Evolutionary conservation across 2,113 vertebrate species (phyloP).

Genomic region (Oplegnathus fasciatus): DNA sequence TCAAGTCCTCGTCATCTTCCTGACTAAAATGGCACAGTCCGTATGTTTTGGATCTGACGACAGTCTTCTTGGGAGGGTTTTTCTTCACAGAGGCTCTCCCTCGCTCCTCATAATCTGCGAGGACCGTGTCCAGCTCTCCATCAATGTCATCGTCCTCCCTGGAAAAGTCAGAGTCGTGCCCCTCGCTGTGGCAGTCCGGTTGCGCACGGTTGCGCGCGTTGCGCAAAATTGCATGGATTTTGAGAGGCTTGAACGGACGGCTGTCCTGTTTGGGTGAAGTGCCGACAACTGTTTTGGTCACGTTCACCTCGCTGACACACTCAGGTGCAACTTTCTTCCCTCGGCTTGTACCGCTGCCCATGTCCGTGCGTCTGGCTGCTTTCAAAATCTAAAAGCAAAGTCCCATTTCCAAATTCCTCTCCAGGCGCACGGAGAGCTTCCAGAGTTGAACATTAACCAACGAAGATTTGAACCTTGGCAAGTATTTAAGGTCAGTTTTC

Average conservation of each 20-base stretch:
- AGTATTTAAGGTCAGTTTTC: constrained; percentile 32
- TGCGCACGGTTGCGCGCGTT: constrained; percentile 62
- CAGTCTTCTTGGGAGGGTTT: constrained; percentile 47
- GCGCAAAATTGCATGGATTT: constrained; percentile 37
- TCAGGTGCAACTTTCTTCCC: constrained; percentile 83
- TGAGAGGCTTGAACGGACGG: constrained; percentile 50
- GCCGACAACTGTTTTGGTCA: constrained; percentile 10
- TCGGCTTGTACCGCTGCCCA: constrained; percentile 82
- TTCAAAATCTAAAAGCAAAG: not conserved
- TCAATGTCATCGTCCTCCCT: constrained; percentile 66
- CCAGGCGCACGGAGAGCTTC: not conserved
- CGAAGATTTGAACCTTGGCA: constrained; percentile 23
- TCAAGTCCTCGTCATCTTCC: constrained; percentile 48
- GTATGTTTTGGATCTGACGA: constrained; percentile 67
- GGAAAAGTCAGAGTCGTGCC: constrained; percentile 70
- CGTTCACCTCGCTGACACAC: constrained; percentile 59
- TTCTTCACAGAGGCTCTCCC: constrained; percentile 17
- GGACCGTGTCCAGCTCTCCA: constrained; percentile 63
- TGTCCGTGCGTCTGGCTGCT: constrained; percentile 41
- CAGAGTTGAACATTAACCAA: constrained; percentile 63
- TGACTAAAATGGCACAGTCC: constrained; percentile 72
- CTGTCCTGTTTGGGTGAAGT: constrained; percentile 42
- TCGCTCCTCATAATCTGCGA: constrained; percentile 50
- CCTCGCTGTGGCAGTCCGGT: constrained; percentile 69
- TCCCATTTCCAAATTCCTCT: constrained; percentile 34